Percentiles rank a stretch among this genome's conserved stretches.
Evolutionary conservation across 2,888 invertebrate genomes (phyloP).

Genomic region (Ectobius pallidus): DNA sequence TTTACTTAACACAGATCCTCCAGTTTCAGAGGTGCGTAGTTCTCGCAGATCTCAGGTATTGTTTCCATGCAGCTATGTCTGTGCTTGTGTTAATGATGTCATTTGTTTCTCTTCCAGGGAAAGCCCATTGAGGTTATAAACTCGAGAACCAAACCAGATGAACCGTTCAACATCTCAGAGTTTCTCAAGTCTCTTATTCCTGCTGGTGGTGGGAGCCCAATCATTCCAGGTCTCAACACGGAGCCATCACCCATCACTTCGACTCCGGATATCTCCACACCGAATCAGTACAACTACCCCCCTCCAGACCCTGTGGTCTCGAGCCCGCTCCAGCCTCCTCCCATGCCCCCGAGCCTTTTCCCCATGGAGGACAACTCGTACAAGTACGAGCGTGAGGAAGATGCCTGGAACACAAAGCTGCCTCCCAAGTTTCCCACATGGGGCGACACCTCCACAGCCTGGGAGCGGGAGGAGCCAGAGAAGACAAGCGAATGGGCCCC

Average conservation of each 20-base stretch:
- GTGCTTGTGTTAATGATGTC: too few species aligned
- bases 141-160: conserved; percentile 58
- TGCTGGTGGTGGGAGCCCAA: conserved; percentile 11
- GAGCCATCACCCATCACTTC: conserved; percentile 4
- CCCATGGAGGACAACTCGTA: conserved; percentile 25
- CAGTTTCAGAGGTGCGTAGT: background rate
- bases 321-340: conserved; percentile 42
- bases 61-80: too few species aligned
- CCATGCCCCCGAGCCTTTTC: conserved; percentile 43
- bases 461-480: conserved; percentile 47
- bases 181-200: conserved; percentile 60
- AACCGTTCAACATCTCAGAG: conserved; percentile 62
- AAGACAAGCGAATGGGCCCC: conserved; percentile 51
- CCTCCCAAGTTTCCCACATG: conserved; percentile 58
- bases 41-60: too few species aligned
- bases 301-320: conserved; percentile 6
- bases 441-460: conserved; percentile 46
- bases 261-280: conserved; percentile 1
- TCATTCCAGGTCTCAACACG: conserved; percentile 25
- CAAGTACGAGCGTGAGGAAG: conserved; percentile 37
- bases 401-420: conserved; percentile 46
- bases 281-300: conserved; percentile 32
- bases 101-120: too few species aligned
- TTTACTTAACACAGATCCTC: conserved; percentile 7
- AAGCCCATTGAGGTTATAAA: conserved; percentile 65